Percentiles rank a stretch among this genome's conserved stretches.
Evolutionary conservation across 2,113 vertebrate species (phyloP).

Genomic region (Muntiacus reevesi): DNA sequence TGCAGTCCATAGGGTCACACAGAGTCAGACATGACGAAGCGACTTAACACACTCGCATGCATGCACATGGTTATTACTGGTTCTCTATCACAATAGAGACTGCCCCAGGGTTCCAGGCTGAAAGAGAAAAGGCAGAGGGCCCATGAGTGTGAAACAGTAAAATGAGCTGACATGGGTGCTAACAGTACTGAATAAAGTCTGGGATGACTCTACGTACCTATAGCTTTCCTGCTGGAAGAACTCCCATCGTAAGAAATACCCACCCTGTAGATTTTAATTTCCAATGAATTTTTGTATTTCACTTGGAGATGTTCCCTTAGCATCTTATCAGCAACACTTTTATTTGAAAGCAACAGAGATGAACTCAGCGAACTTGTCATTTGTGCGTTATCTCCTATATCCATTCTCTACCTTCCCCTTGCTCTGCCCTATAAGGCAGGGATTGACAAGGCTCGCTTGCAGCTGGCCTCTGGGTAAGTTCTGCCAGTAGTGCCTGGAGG

Average conservation of each 20-base stretch:
- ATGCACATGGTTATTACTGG: background rate
- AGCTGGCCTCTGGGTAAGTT: background rate
- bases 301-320: background rate
- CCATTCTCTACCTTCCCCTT: no score
- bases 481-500: background rate
- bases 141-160: background rate
- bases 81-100: background rate
- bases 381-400: background rate
- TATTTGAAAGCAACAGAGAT: background rate
- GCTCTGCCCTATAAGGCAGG: background rate
- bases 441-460: background rate
- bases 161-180: background rate
- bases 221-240: background rate
- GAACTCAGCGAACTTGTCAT: background rate
- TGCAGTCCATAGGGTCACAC: background rate
- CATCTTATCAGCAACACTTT: background rate
- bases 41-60: background rate
- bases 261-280: background rate
- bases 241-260: background rate
- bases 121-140: background rate
- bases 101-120: background rate
- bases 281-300: background rate
- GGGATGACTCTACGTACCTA: accelerated
- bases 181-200: background rate
- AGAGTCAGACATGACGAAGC: accelerated